Conservation (phyloP, 2,113 vertebrate species). For the Ctenomys sociabilis region DNA sequence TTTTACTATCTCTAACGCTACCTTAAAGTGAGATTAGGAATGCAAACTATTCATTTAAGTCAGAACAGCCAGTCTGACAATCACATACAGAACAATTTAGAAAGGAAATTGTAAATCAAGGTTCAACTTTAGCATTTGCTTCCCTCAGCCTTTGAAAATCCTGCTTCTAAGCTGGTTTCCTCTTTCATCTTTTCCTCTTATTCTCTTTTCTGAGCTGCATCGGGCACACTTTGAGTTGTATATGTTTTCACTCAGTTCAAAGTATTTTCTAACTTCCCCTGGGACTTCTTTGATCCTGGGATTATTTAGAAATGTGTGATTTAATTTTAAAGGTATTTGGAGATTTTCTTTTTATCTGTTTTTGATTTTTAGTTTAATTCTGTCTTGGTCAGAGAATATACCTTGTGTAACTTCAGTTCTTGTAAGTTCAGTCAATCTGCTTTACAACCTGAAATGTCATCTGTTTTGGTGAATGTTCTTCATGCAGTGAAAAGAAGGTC, state of each 20-base stretch:
- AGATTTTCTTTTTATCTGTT: constrained; percentile 46
- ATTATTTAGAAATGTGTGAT: constrained; percentile 6
- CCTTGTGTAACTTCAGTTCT: not conserved
- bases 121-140: not conserved
- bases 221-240: not conserved
- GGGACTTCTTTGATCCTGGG: constrained; percentile 43
- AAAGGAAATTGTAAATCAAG: not conserved
- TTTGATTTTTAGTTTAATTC: constrained; percentile 44
- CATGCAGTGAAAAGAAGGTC: not conserved
- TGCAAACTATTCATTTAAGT: not conserved
- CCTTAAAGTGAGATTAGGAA: not conserved
- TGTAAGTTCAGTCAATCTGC: not conserved
- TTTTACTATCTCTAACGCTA: not conserved
- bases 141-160: not conserved
- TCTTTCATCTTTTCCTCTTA: not conserved
- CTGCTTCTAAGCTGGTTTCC: not conserved
- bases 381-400: not conserved
- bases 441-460: constrained; percentile 1
- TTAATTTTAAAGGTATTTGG: constrained; percentile 54
- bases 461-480: not conserved
- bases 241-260: constrained; percentile 10
- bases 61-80: not conserved
- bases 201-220: not conserved
- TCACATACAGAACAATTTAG: not conserved
- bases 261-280: constrained; percentile 27